Evolutionary conservation across 2,113 vertebrate species (phyloP), one percentile per base, ranked within the genome.

Genomic region (Hepsetus odoe): DNA sequence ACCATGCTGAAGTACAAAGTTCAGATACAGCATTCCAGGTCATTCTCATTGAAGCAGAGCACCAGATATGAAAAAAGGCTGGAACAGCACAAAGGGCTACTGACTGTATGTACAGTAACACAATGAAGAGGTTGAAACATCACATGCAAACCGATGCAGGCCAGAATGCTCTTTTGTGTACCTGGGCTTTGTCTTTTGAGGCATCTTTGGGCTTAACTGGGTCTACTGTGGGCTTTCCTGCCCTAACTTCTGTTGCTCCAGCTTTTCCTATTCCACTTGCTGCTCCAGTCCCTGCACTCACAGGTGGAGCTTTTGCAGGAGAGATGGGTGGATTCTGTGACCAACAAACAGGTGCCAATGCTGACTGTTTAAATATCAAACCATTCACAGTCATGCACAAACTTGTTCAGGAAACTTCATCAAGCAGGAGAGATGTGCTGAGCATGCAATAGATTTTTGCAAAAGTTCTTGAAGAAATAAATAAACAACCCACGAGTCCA

Each of bases 161-260:
- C 46, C 20, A 30, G 2, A 20, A n/a, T 7, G 4, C 8, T 24
- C 28, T 11, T 66, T 44, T 51, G 40, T 84, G 79, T 90, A 91
- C 87, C 90, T 91, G 85, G 49, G 81, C 73, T 9, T 80, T 22
- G 64, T 74, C 28, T 85, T 88, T 85, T 14, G 84, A 51, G 11
- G 85, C 62, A 51, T 86, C 87, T 86, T 86, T 87, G 51, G 84
- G 68, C 66, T 78, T 80, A 55, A 71, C 58, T 11, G 65, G 75
- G 33, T 80, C 74, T 64, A 75, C 11, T 42, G 65, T 55, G 1
- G 46, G 55, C 69, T 62, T 59, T 32, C 35, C 65, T 59, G 74
- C 51, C 51, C 64, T 49, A 76, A 20, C 61, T 40, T n/a, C 28
- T 9, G 69, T 53, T 0, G 79, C 32, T 10, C 30, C 56, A 20